phyloP scores from a whole-genome alignment of 2,797 vertebrate genomes.

The Amblyopsis hoosieri region DNA sequence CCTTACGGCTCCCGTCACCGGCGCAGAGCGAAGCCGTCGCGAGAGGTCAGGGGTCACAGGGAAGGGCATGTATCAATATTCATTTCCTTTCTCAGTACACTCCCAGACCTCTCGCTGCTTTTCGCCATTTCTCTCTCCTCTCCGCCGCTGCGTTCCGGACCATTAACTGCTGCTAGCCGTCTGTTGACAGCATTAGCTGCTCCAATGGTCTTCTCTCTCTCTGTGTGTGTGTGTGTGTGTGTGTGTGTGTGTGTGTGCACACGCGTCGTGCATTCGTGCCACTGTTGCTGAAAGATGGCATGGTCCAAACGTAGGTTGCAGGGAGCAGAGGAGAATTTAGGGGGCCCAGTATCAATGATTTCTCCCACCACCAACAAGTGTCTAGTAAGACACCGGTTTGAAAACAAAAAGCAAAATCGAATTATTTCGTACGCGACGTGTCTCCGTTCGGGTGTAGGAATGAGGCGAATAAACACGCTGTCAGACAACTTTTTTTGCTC shows the following conservation, averaged over 20 bases:
- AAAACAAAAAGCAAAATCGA: no score
- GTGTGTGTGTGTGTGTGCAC: slow-evolving; percentile 9
- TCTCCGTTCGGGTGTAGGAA: slow-evolving; percentile 17
- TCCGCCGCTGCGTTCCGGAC: slow-evolving; percentile 58
- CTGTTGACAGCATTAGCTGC: slow-evolving; percentile 70
- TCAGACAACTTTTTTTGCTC: slow-evolving; percentile 45
- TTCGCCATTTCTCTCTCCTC: slow-evolving; percentile 52
- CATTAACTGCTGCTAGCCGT: slow-evolving; percentile 61
- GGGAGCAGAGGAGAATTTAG: slow-evolving; percentile 33
- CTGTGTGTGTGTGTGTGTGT: slow-evolving; percentile 16
- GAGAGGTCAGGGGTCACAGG: slow-evolving; percentile 62
- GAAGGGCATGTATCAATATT: slow-evolving; percentile 72
- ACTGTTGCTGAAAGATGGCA: slow-evolving; percentile 59
- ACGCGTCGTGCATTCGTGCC: slow-evolving; percentile 39
- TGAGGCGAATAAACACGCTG: slow-evolving; percentile 30
- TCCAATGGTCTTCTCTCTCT: slow-evolving; percentile 47
- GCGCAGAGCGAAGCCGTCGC: slow-evolving; percentile 57
- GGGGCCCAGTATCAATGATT: not conserved
- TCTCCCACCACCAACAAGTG: no score
- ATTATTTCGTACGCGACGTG: not conserved
- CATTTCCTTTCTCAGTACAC: slow-evolving; percentile 69
- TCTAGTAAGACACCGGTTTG: no score
- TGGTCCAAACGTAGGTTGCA: slow-evolving; percentile 45
- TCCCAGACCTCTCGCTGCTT: slow-evolving; percentile 53
- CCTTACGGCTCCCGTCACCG: slow-evolving; percentile 56